Percentiles rank a stretch among this genome's conserved stretches.
These are phyloP conservation scores for Hyles euphorbiae DNA, from an alignment of 1,140 invertebrate genomes.

Conservation along the genomic window DNA sequence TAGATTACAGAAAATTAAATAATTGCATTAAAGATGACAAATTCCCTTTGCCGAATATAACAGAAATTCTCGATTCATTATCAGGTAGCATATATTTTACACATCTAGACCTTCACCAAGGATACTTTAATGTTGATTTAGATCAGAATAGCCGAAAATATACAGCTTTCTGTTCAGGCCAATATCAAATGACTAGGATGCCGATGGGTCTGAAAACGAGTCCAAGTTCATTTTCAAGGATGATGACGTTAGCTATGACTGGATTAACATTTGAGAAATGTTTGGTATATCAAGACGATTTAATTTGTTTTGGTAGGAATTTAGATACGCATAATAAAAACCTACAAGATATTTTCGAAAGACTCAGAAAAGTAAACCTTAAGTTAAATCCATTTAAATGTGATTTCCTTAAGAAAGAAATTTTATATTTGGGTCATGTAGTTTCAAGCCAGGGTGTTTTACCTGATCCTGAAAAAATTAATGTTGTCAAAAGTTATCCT, in stretches of 20 bases:
- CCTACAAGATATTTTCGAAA: slow-evolving; percentile 9
- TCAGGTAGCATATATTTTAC: slow-evolving; percentile 65
- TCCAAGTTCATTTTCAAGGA: slow-evolving; percentile 18
- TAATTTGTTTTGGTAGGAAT: slow-evolving; percentile 4
- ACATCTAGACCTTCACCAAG: slow-evolving; percentile 67
- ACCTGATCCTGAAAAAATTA: too few relatives aligned
- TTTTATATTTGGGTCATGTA: slow-evolving; percentile 10
- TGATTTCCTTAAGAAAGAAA: slow-evolving; percentile 8
- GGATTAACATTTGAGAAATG: slow-evolving; percentile 34
- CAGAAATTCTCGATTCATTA: slow-evolving; percentile 21
- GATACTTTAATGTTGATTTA: slow-evolving; percentile 73
- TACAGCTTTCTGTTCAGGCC: slow-evolving; percentile 64
- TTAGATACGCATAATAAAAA: slow-evolving; percentile 9
- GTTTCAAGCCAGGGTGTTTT: slow-evolving; percentile 7
- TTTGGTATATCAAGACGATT: slow-evolving; percentile 6
- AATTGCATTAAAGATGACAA: slow-evolving; percentile 21
- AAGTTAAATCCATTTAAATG: slow-evolving; percentile 6
- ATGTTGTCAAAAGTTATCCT: slow-evolving; percentile 3
- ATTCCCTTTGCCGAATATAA: slow-evolving; percentile 6
- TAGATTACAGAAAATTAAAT: slow-evolving; percentile 25
- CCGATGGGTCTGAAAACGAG: slow-evolving; percentile 28
- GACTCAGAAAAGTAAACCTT: slow-evolving; percentile 8
- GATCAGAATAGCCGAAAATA: slow-evolving; percentile 37
- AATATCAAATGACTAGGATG: slow-evolving; percentile 35
- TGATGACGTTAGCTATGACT: slow-evolving; percentile 52